These are phyloP conservation scores for Cyphomyrmex costatus DNA, from an alignment of 1,140 invertebrate species.

Conservation along the genomic window DNA sequence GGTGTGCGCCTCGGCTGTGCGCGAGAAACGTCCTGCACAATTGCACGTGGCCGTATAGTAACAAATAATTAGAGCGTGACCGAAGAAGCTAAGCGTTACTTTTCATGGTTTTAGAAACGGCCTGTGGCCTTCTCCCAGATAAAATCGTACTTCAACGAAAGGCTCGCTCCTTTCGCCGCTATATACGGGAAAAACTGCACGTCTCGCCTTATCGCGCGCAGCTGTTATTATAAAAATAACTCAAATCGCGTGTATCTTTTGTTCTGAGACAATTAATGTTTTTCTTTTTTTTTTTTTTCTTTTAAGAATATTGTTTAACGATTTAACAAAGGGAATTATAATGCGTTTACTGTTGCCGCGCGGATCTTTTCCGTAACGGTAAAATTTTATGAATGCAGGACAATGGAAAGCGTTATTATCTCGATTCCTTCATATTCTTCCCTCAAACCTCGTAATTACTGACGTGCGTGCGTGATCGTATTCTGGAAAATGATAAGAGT, in stretches of 20 bases:
- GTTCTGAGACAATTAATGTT: neutral
- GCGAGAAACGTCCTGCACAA: neutral
- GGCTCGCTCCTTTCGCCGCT: conserved; percentile 6
- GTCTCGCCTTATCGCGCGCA: neutral
- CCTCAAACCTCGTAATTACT: conserved; percentile 1
- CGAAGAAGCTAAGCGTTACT: conserved; percentile 51
- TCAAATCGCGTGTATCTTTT: neutral
- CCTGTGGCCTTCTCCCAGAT: neutral
- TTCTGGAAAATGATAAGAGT: neutral
- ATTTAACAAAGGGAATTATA: neutral
- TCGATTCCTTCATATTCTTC: neutral
- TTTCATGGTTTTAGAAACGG: conserved; percentile 46
- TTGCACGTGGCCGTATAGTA: conserved; percentile 15
- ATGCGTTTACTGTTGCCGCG: neutral
- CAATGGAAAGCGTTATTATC: conserved; percentile 28
- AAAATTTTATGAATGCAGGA: neutral
- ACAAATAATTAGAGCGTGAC: conserved; percentile 61
- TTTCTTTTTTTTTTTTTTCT: no score
- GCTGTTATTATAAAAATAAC: neutral
- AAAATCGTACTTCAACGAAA: conserved; percentile 18
- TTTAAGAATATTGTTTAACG: conserved; percentile 21
- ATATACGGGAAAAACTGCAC: neutral
- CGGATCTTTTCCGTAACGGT: conserved; percentile 6
- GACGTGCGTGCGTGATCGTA: conserved; percentile 1
- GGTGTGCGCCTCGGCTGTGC: neutral